A percentile compares a stretch with the other conserved stretches of the same genome.
phyloP scores from a whole-genome alignment of 2,797 vertebrate species.

The Acipenser oxyrinchus region DNA sequence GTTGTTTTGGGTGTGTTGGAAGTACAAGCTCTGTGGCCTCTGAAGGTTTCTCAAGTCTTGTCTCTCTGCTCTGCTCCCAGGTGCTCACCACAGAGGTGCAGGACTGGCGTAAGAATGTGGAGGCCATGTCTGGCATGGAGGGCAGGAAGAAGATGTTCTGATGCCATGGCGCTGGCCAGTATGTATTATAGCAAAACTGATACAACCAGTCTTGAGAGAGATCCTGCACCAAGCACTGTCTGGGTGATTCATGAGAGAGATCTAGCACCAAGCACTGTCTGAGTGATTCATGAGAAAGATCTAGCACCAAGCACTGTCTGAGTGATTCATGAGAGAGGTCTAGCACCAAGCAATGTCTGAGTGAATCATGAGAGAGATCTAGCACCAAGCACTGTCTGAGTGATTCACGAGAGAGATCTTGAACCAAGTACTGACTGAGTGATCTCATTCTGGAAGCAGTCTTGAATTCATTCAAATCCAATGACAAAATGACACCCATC shows the following conservation, averaged over 20 bases:
- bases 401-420: too few relatives aligned
- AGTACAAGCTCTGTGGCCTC: neutral
- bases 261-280: too few relatives aligned
- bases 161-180: constrained; percentile 56
- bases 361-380: too few relatives aligned
- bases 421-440: too few relatives aligned
- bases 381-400: too few relatives aligned
- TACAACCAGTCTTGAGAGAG: constrained; percentile 4
- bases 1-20: neutral
- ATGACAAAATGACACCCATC: too few relatives aligned
- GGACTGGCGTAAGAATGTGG: constrained; percentile 75
- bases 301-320: constrained; percentile 3
- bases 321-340: neutral
- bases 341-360: too few relatives aligned
- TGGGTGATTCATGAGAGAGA: too few relatives aligned
- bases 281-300: neutral
- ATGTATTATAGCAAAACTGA: constrained; percentile 20
- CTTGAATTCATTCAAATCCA: too few relatives aligned
- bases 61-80: constrained; percentile 28
- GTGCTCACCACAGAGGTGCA: constrained; percentile 60
- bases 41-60: neutral
- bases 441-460: too few relatives aligned
- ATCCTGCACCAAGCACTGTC: neutral
- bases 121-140: constrained; percentile 75
- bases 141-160: constrained; percentile 77